Conservation (phyloP, 2,113 vertebrate genomes). For the Gymnorhina tibicen region DNA sequence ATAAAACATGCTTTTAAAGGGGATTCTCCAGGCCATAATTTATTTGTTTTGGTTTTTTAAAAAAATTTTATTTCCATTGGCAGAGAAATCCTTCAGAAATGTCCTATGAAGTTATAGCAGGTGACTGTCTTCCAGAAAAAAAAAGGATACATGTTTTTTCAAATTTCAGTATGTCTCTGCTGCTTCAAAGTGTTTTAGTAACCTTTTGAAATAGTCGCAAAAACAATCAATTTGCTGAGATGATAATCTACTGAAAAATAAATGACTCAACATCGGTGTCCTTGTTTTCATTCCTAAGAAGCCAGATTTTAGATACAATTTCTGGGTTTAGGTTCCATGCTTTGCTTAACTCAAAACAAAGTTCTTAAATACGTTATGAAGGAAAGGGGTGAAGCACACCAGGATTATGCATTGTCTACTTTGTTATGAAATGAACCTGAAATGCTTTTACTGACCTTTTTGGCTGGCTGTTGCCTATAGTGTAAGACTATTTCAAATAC, state of each 20-base stretch:
- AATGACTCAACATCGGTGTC: not conserved
- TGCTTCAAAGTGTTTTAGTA: not conserved
- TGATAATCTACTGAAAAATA: not conserved
- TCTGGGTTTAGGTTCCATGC: not conserved
- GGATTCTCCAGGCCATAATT: not conserved
- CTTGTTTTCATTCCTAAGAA: conserved; percentile 4
- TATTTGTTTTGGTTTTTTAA: not conserved
- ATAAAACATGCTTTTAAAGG: not conserved
- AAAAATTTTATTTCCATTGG: not conserved
- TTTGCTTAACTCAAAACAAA: not conserved
- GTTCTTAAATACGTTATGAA: not conserved
- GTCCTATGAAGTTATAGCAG: not conserved
- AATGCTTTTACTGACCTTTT: not conserved
- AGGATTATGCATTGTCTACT: not conserved
- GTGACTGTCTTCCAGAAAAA: not conserved
- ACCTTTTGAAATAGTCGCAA: not conserved
- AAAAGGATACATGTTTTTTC: not conserved
- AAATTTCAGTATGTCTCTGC: not conserved
- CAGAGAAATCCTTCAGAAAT: not conserved
- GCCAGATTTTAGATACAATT: not conserved
- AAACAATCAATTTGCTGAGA: not conserved
- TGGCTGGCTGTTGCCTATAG: not conserved
- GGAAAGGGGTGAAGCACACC: not conserved
- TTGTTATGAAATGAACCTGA: not conserved
- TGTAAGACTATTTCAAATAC: not conserved